Evolutionary conservation across 2,797 vertebrate species (phyloP).

Genomic region (Clamator glandarius): DNA sequence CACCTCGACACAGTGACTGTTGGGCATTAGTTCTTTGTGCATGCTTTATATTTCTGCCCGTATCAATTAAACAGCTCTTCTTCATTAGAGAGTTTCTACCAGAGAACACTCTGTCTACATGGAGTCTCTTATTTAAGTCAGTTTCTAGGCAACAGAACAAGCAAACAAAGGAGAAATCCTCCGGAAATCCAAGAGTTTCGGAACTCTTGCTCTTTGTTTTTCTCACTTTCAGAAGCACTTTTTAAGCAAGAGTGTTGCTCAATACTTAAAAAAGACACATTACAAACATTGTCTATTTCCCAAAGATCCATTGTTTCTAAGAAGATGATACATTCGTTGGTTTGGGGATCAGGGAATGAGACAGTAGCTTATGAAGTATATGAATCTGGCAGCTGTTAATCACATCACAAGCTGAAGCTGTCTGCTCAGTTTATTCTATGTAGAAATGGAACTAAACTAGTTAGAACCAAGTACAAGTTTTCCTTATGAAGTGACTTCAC

Average conservation of each 20-base stretch:
- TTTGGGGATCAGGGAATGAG: neutral
- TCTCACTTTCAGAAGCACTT: neutral
- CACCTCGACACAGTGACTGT: neutral
- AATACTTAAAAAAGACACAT: neutral
- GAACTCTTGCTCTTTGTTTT: neutral
- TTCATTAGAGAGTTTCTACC: neutral
- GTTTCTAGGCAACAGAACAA: constrained; percentile 60
- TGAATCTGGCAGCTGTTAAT: neutral
- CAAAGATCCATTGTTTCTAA: neutral
- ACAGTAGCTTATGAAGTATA: neutral
- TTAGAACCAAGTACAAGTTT: neutral
- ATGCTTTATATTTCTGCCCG: neutral
- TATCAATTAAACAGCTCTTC: constrained; percentile 13
- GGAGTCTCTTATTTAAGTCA: constrained; percentile 6
- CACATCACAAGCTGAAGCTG: neutral
- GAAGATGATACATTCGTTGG: neutral
- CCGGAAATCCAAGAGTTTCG: constrained; percentile 25
- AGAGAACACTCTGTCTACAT: constrained; percentile 13
- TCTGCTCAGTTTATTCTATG: neutral
- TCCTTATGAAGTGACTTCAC: neutral
- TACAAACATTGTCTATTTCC: neutral
- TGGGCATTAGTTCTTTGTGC: neutral
- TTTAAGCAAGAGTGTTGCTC: neutral
- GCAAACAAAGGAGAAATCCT: constrained; percentile 49
- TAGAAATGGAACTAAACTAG: neutral